These are phyloP conservation scores for Micropoecilia bifurca DNA, from an alignment of 2,797 vertebrate genomes.

Conservation along the genomic window DNA sequence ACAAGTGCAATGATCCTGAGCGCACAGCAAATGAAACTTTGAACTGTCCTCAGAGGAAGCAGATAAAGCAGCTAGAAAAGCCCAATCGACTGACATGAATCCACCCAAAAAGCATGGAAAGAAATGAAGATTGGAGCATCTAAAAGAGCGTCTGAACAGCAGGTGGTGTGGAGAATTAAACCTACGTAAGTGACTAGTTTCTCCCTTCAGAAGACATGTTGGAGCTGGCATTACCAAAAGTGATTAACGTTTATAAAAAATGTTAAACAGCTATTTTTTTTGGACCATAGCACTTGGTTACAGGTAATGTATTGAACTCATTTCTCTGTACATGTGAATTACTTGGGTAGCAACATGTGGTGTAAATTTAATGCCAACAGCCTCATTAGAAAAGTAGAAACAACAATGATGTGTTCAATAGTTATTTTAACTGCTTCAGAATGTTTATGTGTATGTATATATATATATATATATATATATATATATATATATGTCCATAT, in stretches of 20 bases:
- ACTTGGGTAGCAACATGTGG: not conserved
- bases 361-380: not conserved
- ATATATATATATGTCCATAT: constrained; percentile 24
- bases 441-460: too few relatives aligned
- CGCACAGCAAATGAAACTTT: not conserved
- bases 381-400: not conserved
- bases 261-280: not conserved
- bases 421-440: not conserved
- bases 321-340: not conserved
- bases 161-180: not conserved
- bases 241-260: not conserved
- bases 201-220: not conserved
- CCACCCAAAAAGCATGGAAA: not conserved
- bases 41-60: not conserved
- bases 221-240: not conserved
- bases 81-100: not conserved
- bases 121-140: not conserved
- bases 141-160: not conserved
- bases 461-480: too few relatives aligned
- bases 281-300: not conserved
- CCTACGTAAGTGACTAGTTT: not conserved
- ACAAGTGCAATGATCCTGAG: not conserved
- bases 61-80: not conserved
- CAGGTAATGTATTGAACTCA: not conserved
- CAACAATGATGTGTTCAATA: not conserved